phyloP scores from a whole-genome alignment of 2,888 invertebrate genomes.

The Nysson spinosus region DNA sequence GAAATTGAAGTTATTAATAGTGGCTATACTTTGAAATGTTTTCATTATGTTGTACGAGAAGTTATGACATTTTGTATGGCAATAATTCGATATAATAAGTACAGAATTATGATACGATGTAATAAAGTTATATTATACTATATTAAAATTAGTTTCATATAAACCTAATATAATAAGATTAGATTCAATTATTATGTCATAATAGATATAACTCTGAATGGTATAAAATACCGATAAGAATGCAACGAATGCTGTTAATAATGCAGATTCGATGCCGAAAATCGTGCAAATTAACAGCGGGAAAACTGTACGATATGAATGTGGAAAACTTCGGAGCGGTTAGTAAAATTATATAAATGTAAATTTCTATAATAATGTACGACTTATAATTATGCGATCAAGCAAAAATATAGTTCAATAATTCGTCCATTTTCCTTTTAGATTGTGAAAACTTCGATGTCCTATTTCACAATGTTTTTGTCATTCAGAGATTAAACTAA shows the following conservation, averaged over 20 bases:
- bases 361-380: not conserved
- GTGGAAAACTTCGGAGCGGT: constrained; percentile 29
- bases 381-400: no score
- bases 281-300: constrained; percentile 22
- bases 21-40: no score
- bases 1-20: no score
- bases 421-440: constrained; percentile 7
- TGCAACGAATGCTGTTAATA: constrained; percentile 16
- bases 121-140: no score
- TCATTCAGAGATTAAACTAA: constrained; percentile 20
- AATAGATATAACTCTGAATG: constrained; percentile 17
- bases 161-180: no score
- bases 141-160: no score
- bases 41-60: no score
- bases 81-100: no score
- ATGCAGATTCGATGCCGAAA: constrained; percentile 7
- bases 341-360: not conserved
- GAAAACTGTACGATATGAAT: constrained; percentile 21
- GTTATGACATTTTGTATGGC: no score
- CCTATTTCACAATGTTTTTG: constrained; percentile 38
- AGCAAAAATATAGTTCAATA: no score
- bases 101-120: no score
- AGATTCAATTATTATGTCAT: not conserved
- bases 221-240: constrained; percentile 19
- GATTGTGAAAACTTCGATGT: constrained; percentile 41